These are phyloP conservation scores for Pachycephala philippinensis DNA, from an alignment of 2,113 vertebrate species.

Conservation along the genomic window DNA sequence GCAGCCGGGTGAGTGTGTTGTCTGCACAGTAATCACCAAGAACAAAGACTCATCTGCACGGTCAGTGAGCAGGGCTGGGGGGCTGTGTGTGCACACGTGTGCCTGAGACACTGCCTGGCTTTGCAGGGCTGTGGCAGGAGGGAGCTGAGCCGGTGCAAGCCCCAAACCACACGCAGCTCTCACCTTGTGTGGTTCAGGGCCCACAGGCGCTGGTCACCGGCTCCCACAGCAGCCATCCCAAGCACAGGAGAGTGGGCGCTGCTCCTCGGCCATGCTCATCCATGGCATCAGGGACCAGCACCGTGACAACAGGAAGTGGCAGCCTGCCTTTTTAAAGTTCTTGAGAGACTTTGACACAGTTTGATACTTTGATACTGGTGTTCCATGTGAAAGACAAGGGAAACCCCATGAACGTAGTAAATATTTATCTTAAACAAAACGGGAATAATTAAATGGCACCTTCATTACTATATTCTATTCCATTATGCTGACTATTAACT, in stretches of 20 bases:
- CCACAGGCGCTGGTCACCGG: fast-evolving
- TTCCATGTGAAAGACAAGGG: background rate
- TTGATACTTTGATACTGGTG: background rate
- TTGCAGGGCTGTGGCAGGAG: background rate
- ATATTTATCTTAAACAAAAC: constrained; percentile 45
- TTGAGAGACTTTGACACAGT: background rate
- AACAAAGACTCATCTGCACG: constrained; percentile 65
- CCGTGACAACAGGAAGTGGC: fast-evolving
- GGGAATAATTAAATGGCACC: constrained; percentile 40
- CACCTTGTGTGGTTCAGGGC: background rate
- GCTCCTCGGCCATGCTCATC: background rate
- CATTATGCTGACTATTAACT: constrained; percentile 43
- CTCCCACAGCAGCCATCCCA: background rate
- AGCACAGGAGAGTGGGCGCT: fast-evolving
- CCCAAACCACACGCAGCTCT: background rate
- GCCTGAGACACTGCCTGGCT: background rate
- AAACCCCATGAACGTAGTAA: background rate
- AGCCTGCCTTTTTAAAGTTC: background rate
- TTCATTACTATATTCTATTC: constrained; percentile 43
- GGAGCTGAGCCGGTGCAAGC: fast-evolving
- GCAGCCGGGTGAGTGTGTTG: constrained; percentile 54
- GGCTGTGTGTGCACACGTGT: background rate
- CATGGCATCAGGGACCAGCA: fast-evolving
- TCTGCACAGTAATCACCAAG: constrained; percentile 64
- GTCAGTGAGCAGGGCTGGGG: background rate